Base-by-base conservation (phyloP, 2,888 invertebrate genomes). In the Spisula subtruncata region DNA sequence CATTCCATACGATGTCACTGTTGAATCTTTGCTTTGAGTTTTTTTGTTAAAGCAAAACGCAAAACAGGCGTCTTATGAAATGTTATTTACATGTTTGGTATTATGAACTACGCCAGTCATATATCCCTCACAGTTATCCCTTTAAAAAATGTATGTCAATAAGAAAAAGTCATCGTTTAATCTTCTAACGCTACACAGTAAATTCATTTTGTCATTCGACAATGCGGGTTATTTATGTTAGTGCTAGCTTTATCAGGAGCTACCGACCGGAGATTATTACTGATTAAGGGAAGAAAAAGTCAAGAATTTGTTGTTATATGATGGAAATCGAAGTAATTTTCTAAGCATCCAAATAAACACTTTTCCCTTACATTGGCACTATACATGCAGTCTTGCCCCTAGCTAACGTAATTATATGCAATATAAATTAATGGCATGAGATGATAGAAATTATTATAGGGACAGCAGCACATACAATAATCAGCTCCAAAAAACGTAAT, bases 161-260 rank as follows among this genome's bases (percentile, higher is more conserved):
- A 25, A n/a, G 10, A 25, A 66, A 25, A 66, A 60, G 75, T n/a
- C 29, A 75, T 35, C 75, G 20, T 75, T 75, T 75, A 18, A 75
- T 32, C 71, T 71, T 32, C 12, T 0, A 32, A 32, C 71, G 18
- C 32, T 71, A 71, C 71, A 71, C 12, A 71, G 29, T n/a, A 75
- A 75, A 75, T 75, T 75, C 75, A 75, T 75, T 75, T 75, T 75
- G 16, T 66, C 29, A 35, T 75, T 75, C 75, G 75, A 75, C 75
- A 75, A 75, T 75, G 14, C 18, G 75, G 75, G 32, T 75, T 75
- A 75, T 35, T 75, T 75, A 35, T 75, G 75, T 75, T 75, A 4
- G 75, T 35, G 75, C 35, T 75, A 32, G 35, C 16, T 75, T 35
- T 35, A 35, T 75, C 32, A 18, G 75, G 16, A 25, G 60, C 6